These are phyloP conservation scores for Portunus trituberculatus DNA, from an alignment of 1,140 invertebrate species.

Conservation along the genomic window DNA sequence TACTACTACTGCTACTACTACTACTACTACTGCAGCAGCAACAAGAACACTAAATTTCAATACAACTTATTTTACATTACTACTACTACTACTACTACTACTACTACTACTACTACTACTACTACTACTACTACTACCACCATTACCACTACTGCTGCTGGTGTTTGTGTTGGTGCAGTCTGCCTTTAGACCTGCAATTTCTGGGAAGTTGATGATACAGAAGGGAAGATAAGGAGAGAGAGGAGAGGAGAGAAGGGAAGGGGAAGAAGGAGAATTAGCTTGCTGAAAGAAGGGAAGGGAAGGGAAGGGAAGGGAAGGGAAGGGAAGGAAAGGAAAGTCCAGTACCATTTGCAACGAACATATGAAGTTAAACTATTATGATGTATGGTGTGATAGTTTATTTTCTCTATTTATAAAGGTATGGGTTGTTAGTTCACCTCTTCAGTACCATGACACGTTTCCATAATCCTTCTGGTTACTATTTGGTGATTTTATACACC, in stretches of 20 bases:
- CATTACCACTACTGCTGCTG: not conserved
- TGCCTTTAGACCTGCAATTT: too few species aligned
- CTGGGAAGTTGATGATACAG: too few species aligned
- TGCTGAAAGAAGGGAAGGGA: not conserved
- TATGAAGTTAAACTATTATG: too few species aligned
- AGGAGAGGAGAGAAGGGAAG: too few species aligned
- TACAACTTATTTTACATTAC: not conserved
- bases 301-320: not conserved
- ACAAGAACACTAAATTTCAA: not conserved
- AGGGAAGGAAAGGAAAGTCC: not conserved
- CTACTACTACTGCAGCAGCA: not conserved
- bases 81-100: not conserved
- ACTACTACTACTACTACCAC: slow-evolving; percentile 10
- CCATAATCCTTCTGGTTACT: too few species aligned
- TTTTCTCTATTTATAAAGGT: too few species aligned
- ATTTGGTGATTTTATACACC: too few species aligned
- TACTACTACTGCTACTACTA: not conserved
- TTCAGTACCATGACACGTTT: too few species aligned
- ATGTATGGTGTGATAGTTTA: too few species aligned
- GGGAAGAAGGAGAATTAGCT: too few species aligned
- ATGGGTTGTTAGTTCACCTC: too few species aligned
- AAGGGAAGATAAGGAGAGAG: not conserved
- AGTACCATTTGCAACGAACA: too few species aligned
- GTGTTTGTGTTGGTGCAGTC: not conserved
- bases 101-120: slow-evolving; percentile 6